phyloP scores from a whole-genome alignment of 1,140 invertebrate species.

The Saccostrea echinata region DNA sequence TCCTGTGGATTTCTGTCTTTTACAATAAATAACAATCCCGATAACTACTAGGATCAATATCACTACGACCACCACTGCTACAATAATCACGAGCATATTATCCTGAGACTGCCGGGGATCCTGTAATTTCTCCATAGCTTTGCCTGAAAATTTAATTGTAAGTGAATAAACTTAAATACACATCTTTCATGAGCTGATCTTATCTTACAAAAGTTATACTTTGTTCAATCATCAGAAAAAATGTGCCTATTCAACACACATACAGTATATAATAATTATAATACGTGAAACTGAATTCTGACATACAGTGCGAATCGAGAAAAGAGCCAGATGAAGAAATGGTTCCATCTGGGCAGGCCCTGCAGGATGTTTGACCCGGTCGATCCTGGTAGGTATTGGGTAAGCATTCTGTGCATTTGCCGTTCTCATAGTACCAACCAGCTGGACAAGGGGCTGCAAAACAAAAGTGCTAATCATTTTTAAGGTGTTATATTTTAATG shows the following conservation, averaged over 20 bases:
- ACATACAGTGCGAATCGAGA: slow-evolving; percentile 3
- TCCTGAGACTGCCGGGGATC: not conserved
- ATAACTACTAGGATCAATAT: not conserved
- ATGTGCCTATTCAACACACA: not conserved
- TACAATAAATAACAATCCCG: not conserved
- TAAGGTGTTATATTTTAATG: too few relatives aligned
- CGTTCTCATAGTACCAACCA: not conserved
- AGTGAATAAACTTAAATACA: not conserved
- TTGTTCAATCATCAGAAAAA: too few relatives aligned
- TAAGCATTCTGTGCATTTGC: not conserved
- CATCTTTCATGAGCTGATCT: not conserved
- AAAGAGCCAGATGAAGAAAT: not conserved
- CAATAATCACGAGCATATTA: not conserved
- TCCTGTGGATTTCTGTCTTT: not conserved
- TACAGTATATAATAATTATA: not conserved
- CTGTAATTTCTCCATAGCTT: not conserved
- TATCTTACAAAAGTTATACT: too few relatives aligned
- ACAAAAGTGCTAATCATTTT: not conserved
- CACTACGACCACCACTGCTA: not conserved
- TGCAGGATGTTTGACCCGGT: not conserved
- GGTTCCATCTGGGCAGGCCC: not conserved
- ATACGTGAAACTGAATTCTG: not conserved
- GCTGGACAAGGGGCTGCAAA: not conserved
- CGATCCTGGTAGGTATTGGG: slow-evolving; percentile 7
- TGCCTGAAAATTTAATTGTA: not conserved